Percentiles rank a stretch among this genome's conserved stretches.
phyloP scores from a whole-genome alignment of 2,888 invertebrate genomes.

The Sminthurinus aureus region DNA sequence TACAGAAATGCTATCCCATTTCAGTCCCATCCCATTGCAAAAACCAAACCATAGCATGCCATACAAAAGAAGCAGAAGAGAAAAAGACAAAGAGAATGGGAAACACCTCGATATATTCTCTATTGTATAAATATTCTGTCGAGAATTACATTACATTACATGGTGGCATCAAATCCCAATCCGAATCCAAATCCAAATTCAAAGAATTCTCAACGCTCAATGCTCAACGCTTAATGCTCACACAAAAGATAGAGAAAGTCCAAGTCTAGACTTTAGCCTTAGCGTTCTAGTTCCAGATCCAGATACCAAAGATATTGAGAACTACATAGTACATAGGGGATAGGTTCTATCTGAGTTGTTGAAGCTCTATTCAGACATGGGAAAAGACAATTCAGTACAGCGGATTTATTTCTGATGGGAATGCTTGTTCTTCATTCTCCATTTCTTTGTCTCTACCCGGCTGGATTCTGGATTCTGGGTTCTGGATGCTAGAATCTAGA shows the following conservation, averaged over 20 bases:
- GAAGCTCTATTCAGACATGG: conserved; percentile 9
- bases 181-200: neutral
- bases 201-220: too few species aligned
- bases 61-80: neutral
- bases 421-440: neutral
- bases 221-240: too few species aligned
- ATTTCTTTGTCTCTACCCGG: too few species aligned
- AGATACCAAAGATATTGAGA: neutral
- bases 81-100: neutral
- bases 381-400: conserved; percentile 30
- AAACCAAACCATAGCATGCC: neutral
- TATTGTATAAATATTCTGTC: neutral
- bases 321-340: too few species aligned
- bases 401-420: conserved; percentile 32
- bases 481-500: neutral
- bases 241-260: conserved; percentile 8
- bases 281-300: neutral
- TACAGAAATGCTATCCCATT: neutral
- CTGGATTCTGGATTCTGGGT: too few species aligned
- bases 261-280: neutral
- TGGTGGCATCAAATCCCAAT: neutral
- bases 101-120: conserved; percentile 1
- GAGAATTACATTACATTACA: neutral
- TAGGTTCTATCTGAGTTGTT: too few species aligned
- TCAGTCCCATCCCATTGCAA: neutral